Base-by-base conservation (phyloP, 2,113 vertebrate genomes). In the human region DNA sequence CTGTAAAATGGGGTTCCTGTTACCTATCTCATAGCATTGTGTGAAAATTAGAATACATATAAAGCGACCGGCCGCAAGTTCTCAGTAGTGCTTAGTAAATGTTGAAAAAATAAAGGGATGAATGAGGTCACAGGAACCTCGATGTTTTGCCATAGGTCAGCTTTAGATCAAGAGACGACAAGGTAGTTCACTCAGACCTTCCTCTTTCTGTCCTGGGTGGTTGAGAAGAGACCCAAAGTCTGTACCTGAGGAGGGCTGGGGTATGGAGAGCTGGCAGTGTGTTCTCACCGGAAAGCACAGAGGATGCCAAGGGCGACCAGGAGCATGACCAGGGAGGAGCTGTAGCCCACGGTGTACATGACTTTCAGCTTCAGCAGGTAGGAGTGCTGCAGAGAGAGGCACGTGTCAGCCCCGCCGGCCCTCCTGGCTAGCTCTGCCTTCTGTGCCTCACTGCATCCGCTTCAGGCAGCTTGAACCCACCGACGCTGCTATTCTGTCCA, bases 321-420 rank as follows among this genome's bases (percentile, higher is more conserved):
- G 92, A 99, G 98, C 0, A 99, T 99, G 97, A 99, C 98, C 6
- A 99, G 98, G 5, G 99, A 99, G 88, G 99, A 98, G 1, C 99
- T 98, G 95, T 99, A 99, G 89, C 99, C 99, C 0, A 98, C 92
- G 0, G 99, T 99, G 97, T 99, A 99, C 98, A 99, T 99, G 82
- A 98, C 99, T 98, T 99, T 99, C 98, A 99, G 98, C 72, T 99
- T 99, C 98, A 99, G 98, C 98, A 99, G 99, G 96, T 99, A 99
- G 35, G 98, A 75, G 8, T 98, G 98, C 98, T 99, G 98, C 96
- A 98, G 94, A 70, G 84, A 97, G 96, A 98, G 72, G 89, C 1
- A 20, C 11, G 10, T 45, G 55, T 97, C 81, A 97, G 94, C n/a
- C 27, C 79, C 23, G 5, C 35, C 38, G 3, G 0, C 35, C 83